Percentiles rank a stretch among this genome's conserved stretches.
phyloP scores from a whole-genome alignment of 2,797 vertebrate species.

The Hozukius guyotensis region DNA sequence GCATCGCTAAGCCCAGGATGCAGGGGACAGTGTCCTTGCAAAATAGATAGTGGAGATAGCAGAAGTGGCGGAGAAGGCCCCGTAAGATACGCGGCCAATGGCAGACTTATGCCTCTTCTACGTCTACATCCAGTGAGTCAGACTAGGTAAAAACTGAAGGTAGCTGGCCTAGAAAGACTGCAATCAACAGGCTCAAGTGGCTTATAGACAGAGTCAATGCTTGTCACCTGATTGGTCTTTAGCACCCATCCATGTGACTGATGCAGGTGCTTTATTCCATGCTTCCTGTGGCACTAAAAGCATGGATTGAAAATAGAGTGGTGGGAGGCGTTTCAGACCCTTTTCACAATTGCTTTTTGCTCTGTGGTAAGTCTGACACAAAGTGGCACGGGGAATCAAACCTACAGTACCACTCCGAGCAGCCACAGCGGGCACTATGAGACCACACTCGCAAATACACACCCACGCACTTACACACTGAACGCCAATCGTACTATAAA shows the following conservation, averaged over 20 bases:
- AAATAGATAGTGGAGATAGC: background rate
- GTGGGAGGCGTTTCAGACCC: slow-evolving; percentile 59
- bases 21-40: too few relatives aligned
- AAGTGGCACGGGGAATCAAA: slow-evolving; percentile 71
- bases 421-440: slow-evolving; percentile 44
- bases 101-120: background rate
- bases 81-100: background rate
- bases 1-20: too few relatives aligned
- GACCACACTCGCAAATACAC: slow-evolving; percentile 37
- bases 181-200: slow-evolving; percentile 39
- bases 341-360: slow-evolving; percentile 65
- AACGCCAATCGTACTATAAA: slow-evolving; percentile 40
- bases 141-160: background rate
- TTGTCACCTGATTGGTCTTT: slow-evolving; percentile 55
- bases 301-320: slow-evolving; percentile 59
- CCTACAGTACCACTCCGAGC: slow-evolving; percentile 57
- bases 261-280: slow-evolving; percentile 55
- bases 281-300: slow-evolving; percentile 68
- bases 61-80: background rate
- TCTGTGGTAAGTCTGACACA: slow-evolving; percentile 73
- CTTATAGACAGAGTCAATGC: slow-evolving; percentile 26
- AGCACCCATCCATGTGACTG: slow-evolving; percentile 51
- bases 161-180: background rate
- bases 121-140: background rate
- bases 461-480: slow-evolving; percentile 23